Percentiles rank a stretch among this genome's conserved stretches.
These are phyloP conservation scores for Polyergus mexicanus DNA, from an alignment of 1,140 invertebrate species.

Conservation along the genomic window DNA sequence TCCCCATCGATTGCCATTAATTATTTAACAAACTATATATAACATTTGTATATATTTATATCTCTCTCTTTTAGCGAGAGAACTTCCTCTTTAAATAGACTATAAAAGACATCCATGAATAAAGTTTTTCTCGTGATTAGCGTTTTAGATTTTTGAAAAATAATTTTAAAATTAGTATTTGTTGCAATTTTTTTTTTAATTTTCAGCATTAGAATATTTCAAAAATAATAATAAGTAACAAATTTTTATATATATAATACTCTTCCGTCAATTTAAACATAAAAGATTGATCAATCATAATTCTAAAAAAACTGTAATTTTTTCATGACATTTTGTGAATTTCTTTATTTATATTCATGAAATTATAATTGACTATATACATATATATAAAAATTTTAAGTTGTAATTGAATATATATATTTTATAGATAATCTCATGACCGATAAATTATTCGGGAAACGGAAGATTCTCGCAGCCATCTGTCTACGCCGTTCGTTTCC, in stretches of 20 bases:
- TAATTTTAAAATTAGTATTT: neutral
- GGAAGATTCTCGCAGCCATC: conserved; percentile 18
- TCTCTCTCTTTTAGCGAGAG: too few relatives aligned
- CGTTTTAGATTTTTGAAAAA: neutral
- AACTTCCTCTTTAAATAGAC: too few relatives aligned
- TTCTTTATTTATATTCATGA: neutral
- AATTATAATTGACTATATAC: neutral
- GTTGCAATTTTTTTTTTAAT: conserved; percentile 1
- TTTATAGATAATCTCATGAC: conserved; percentile 6
- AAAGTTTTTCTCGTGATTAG: neutral
- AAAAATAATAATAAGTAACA: neutral
- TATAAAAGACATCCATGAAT: too few relatives aligned
- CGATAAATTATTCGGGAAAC: conserved; percentile 30
- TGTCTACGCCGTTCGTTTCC: conserved; percentile 5
- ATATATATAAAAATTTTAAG: too few relatives aligned
- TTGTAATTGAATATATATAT: neutral
- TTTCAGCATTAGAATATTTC: neutral
- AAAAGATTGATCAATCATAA: neutral
- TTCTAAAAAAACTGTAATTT: neutral
- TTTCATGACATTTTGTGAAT: neutral
- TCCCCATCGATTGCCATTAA: neutral
- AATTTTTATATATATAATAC: too few relatives aligned
- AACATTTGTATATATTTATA: too few relatives aligned
- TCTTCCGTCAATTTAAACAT: neutral
- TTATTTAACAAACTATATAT: neutral